Base-by-base conservation (phyloP, 2,888 invertebrate genomes). In the Heliconius ismenius region DNA sequence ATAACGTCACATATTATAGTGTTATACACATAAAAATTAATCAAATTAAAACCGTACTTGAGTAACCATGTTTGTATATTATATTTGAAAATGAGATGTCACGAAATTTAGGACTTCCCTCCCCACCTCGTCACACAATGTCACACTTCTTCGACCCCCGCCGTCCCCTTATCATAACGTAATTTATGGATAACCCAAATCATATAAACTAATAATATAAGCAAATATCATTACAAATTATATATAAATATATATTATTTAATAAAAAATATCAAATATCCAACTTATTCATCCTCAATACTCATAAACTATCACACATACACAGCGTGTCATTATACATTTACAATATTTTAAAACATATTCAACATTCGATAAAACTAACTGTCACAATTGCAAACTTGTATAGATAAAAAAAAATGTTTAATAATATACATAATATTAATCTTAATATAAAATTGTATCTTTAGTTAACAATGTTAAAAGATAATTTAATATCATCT, bases 401-500 rank as follows among this genome's bases (percentile, higher is more conserved):
- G 64, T 62, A 18, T 26, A 70, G 39, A 18, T 39, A 68, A 74
- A 69, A 77, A n/a, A 74, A 74, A 70, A 78, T 26, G 9, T 10
- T 75, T 67, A 73, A 75, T 39, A 60, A 32, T 74, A 74, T 75
- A 65, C 75, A 78, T 72, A 76, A 81, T 77, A 67, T 76, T 77
- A 74, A 63, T 74, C 77, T 76, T 80, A 81, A 69, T 75, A 79
- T 78, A 79, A 79, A 80, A 81, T 79, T 81, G 77, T 78, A 77
- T 79, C 70, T 75, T 75, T 73, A 78, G 74, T 77, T 80, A 81
- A 81, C 80, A 80, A 86, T 76, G 79, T 84, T 86, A 84, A 85
- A 87, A 83, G 82, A 86, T 83, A 83, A 84, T 87, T 87, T 88
- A 91, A 92, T 91, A 92, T 91, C 90, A 91, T 92, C 92, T 93